Conservation (phyloP, 2,113 vertebrate species). For the Myxocyprinus asiaticus region DNA sequence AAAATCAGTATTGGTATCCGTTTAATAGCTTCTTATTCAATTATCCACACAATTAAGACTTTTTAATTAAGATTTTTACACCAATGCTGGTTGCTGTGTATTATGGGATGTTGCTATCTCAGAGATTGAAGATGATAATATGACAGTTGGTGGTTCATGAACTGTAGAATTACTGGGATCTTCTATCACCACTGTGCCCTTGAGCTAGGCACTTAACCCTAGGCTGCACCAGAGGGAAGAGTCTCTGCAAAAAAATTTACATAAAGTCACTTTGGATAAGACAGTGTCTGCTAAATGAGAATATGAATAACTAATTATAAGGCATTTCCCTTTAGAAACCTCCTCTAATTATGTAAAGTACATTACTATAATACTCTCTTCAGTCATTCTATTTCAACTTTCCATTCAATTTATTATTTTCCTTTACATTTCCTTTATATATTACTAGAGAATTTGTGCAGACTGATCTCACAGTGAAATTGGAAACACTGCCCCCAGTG, state of each 20-base stretch:
- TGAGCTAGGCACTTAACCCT: conserved; percentile 14
- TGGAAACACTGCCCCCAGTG: too few species aligned
- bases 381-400: neutral
- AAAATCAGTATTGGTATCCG: conserved; percentile 6
- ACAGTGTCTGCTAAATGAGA: neutral
- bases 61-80: conserved; percentile 26
- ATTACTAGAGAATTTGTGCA: neutral
- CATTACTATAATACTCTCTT: neutral
- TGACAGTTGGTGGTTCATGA: neutral
- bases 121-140: conserved; percentile 11
- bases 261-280: neutral
- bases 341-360: neutral
- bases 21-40: conserved; percentile 13
- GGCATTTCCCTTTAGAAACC: neutral
- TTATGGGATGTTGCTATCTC: neutral
- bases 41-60: conserved; percentile 13
- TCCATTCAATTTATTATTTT: neutral
- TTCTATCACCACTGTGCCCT: neutral
- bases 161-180: conserved; percentile 21
- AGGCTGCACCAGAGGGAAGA: conserved; percentile 19
- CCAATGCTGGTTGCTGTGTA: neutral
- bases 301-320: neutral
- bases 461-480: too few species aligned
- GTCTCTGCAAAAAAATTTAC: conserved; percentile 3
- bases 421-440: too few species aligned